Percentiles rank a stretch among this genome's conserved stretches.
These are phyloP conservation scores for Typhlomys cinereus DNA, from an alignment of 2,113 vertebrate genomes.

Conservation along the genomic window DNA sequence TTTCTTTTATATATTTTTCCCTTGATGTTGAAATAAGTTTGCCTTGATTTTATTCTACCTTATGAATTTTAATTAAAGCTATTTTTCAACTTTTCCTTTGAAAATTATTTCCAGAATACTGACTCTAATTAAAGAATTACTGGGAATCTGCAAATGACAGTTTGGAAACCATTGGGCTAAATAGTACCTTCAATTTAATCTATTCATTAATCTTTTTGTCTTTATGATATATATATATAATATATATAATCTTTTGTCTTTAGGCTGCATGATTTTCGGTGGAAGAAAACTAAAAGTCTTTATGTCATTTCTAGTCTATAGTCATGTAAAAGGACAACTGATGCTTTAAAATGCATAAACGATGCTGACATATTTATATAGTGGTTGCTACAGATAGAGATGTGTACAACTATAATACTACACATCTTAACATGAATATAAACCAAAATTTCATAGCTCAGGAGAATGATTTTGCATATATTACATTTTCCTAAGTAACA, in stretches of 20 bases:
- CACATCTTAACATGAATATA: background rate
- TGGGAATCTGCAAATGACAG: background rate
- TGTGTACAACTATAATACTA: background rate
- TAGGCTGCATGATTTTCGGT: background rate
- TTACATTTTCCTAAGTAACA: slow-evolving; percentile 52
- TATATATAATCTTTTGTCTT: too few relatives aligned
- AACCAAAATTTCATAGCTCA: background rate
- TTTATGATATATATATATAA: too few relatives aligned
- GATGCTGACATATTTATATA: background rate
- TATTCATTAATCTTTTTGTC: background rate
- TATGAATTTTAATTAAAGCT: background rate
- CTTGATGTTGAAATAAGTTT: background rate
- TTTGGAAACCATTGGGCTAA: background rate
- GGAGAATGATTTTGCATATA: background rate
- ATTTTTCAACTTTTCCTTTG: background rate
- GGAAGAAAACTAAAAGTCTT: background rate
- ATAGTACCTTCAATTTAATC: background rate
- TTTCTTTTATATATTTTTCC: background rate
- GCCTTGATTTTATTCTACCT: background rate
- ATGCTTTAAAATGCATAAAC: background rate
- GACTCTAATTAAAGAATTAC: background rate
- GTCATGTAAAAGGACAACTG: background rate
- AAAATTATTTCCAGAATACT: background rate
- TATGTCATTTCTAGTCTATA: background rate
- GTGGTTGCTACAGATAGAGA: background rate